Evolutionary conservation across 2,888 invertebrate genomes (phyloP).

Genomic region (Urechis unicinctus): DNA sequence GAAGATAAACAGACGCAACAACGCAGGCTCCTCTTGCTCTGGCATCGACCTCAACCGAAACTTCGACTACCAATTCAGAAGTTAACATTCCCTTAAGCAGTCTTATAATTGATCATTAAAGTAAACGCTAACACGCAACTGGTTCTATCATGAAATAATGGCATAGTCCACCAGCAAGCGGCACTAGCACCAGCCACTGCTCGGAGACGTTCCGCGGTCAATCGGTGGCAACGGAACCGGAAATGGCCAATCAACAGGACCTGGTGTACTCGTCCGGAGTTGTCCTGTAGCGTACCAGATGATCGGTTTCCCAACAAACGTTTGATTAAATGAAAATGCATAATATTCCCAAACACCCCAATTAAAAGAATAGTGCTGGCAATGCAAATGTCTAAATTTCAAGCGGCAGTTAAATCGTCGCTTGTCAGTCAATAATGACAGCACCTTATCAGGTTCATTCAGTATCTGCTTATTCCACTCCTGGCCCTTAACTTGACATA

Average conservation of each 20-base stretch:
- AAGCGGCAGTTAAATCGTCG: too few species aligned
- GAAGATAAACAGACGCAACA: background rate
- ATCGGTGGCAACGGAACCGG: background rate
- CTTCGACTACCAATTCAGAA: background rate
- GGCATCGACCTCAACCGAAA: background rate
- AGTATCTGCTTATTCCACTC: too few species aligned
- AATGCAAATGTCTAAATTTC: too few species aligned
- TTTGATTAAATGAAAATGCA: too few species aligned
- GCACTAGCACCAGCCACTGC: background rate
- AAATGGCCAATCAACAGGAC: background rate
- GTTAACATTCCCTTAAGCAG: background rate
- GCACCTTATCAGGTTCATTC: too few species aligned
- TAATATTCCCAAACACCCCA: too few species aligned
- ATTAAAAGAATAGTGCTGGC: too few species aligned
- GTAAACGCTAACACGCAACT: background rate
- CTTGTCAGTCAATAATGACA: too few species aligned
- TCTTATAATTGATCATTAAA: background rate
- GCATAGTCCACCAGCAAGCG: background rate
- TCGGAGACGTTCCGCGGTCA: background rate
- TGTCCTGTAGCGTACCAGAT: too few species aligned
- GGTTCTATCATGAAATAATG: too few species aligned
- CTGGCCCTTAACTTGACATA: too few species aligned
- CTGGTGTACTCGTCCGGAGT: background rate
- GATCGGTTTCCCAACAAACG: background rate
- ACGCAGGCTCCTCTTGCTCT: background rate